phyloP scores from a whole-genome alignment of 2,113 vertebrate genomes.

The Ctenodactylus gundi region DNA sequence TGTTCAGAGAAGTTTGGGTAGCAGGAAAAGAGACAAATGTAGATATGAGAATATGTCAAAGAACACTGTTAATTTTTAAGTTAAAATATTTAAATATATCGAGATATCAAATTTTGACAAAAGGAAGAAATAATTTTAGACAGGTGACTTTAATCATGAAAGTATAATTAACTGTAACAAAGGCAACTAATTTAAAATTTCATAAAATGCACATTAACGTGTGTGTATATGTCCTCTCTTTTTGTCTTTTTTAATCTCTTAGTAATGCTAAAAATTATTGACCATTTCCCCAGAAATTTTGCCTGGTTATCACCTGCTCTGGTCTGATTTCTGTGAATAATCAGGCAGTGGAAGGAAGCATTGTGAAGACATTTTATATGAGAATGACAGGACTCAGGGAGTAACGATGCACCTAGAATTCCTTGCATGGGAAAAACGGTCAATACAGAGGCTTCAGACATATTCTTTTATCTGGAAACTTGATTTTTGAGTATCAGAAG shows the following conservation, averaged over 20 bases:
- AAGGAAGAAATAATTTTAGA: too few species aligned
- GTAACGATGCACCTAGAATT: neutral
- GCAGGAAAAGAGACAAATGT: constrained; percentile 37
- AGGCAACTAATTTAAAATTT: constrained; percentile 18
- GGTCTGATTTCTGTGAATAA: neutral
- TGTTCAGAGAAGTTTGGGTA: constrained; percentile 65
- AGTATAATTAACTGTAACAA: neutral
- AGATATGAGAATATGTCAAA: constrained; percentile 43
- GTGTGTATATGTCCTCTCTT: neutral
- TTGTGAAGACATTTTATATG: neutral
- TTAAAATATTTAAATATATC: neutral
- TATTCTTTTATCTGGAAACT: constrained; percentile 73
- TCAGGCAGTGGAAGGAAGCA: neutral
- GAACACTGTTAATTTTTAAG: neutral
- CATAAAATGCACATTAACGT: neutral
- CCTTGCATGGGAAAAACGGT: constrained; percentile 39
- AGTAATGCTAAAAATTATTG: neutral
- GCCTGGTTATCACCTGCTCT: neutral
- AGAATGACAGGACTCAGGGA: neutral
- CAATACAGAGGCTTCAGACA: constrained; percentile 67
- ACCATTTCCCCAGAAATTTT: neutral
- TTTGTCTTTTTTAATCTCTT: neutral
- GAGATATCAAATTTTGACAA: neutral
- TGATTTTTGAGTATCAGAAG: constrained; percentile 80
- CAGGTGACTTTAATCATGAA: neutral